Evolutionary conservation across 2,113 vertebrate genomes (phyloP).

Genomic region (Bubo scandiacus): DNA sequence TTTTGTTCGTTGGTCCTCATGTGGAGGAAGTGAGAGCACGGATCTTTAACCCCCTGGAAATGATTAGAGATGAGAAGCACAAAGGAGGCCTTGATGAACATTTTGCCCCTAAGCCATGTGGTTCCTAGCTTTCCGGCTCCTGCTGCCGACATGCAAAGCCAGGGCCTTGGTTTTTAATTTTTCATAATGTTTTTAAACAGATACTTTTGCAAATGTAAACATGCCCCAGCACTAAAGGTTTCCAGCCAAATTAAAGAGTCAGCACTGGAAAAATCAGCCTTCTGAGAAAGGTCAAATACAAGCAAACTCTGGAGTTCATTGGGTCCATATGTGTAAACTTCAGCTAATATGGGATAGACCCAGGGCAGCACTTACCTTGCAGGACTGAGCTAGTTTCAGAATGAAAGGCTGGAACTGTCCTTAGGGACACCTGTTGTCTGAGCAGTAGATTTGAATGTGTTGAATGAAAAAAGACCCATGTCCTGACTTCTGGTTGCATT

Average conservation of each 20-base stretch:
- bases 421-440: background rate
- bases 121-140: constrained; percentile 23
- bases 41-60: constrained; percentile 52
- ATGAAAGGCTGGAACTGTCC: background rate
- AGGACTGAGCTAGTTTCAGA: constrained; percentile 1
- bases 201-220: constrained; percentile 69
- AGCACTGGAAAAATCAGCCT: constrained; percentile 38
- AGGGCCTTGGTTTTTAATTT: constrained; percentile 47
- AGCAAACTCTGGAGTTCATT: constrained; percentile 53
- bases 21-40: constrained; percentile 30
- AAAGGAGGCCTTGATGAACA: constrained; percentile 55
- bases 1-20: background rate
- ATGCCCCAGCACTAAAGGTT: constrained; percentile 18
- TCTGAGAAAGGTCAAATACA: constrained; percentile 54
- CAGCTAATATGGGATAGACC: background rate
- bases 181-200: constrained; percentile 63
- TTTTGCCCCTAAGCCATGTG: constrained; percentile 18
- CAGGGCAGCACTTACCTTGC: background rate
- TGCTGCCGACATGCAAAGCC: constrained; percentile 9
- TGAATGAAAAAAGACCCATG: background rate
- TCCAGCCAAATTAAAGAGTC: constrained; percentile 60
- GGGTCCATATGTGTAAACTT: constrained; percentile 62
- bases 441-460: background rate
- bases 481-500: background rate
- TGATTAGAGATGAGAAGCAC: constrained; percentile 34